Evolutionary conservation across 1,140 invertebrate genomes (phyloP).

Genomic region (Proctacanthus coquilletti): DNA sequence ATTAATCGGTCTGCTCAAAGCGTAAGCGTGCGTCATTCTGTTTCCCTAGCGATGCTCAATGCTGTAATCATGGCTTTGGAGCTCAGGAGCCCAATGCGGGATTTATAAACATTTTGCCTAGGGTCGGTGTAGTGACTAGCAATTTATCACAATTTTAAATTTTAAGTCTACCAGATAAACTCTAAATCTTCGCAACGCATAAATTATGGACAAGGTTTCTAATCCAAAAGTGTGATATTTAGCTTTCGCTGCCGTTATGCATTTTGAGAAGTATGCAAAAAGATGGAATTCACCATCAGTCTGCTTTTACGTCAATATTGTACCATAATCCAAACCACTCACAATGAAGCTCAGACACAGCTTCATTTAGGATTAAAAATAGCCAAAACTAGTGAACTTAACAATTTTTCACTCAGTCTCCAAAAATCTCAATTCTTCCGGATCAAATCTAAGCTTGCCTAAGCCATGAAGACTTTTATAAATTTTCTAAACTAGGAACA

Average conservation of each 20-base stretch:
- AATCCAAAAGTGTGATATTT: constrained; percentile 24
- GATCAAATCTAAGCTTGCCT: constrained; percentile 10
- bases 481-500: constrained; percentile 13
- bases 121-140: constrained; percentile 23
- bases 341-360: constrained; percentile 19
- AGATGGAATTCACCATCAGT: constrained; percentile 14
- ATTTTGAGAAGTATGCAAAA: constrained; percentile 21
- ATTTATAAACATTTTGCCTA: constrained; percentile 25
- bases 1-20: constrained; percentile 9
- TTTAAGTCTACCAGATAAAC: constrained; percentile 31
- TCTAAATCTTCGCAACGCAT: constrained; percentile 16
- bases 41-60: constrained; percentile 13
- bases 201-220: constrained; percentile 18
- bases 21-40: constrained; percentile 21
- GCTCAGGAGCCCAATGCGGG: constrained; percentile 18
- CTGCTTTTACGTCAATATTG: constrained; percentile 12
- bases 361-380: constrained; percentile 13
- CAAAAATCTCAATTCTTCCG: constrained; percentile 10
- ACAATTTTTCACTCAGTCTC: constrained; percentile 7
- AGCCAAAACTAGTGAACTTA: constrained; percentile 9
- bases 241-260: constrained; percentile 16
- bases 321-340: constrained; percentile 16
- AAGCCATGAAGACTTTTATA: constrained; percentile 11
- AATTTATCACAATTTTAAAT: constrained; percentile 31
- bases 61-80: constrained; percentile 24